phyloP scores from a whole-genome alignment of 2,888 invertebrate species.

The Cynaeus angustus region DNA sequence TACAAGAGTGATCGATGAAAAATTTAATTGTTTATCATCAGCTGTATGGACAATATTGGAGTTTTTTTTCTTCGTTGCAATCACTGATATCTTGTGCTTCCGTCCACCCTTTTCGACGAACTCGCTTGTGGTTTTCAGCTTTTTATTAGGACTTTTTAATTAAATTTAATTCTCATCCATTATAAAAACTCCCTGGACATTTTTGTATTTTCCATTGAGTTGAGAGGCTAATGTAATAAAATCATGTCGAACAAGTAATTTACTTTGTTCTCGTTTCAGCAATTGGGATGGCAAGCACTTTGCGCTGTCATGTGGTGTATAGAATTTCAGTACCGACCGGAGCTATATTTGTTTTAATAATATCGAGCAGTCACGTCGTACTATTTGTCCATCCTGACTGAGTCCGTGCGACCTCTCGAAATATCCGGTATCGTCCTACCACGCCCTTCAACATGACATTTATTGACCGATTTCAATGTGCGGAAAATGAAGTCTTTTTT shows the following conservation, averaged over 20 bases:
- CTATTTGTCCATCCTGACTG: constrained; percentile 43
- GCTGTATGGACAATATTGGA: too few relatives aligned
- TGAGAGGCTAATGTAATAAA: constrained; percentile 16
- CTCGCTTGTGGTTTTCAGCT: not conserved
- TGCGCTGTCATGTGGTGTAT: constrained; percentile 23
- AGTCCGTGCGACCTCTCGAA: constrained; percentile 38
- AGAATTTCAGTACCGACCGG: constrained; percentile 29
- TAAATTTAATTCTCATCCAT: constrained; percentile 17
- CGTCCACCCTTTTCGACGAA: too few relatives aligned
- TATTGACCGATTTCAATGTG: constrained; percentile 48
- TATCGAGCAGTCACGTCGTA: constrained; percentile 39
- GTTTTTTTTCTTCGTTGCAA: too few relatives aligned
- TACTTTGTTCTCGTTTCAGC: constrained; percentile 27
- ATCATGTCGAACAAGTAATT: constrained; percentile 24
- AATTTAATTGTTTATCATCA: too few relatives aligned
- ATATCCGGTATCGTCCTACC: constrained; percentile 40
- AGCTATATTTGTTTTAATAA: constrained; percentile 44
- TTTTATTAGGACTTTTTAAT: constrained; percentile 22
- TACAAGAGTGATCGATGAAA: too few relatives aligned
- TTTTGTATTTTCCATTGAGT: constrained; percentile 11
- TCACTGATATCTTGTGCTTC: too few relatives aligned
- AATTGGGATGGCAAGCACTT: constrained; percentile 20
- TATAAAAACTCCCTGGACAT: constrained; percentile 9
- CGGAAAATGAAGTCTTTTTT: constrained; percentile 34
- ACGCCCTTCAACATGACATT: constrained; percentile 45